Conservation (phyloP, 2,797 vertebrate species). For the Sylvilagus floridanus region DNA sequence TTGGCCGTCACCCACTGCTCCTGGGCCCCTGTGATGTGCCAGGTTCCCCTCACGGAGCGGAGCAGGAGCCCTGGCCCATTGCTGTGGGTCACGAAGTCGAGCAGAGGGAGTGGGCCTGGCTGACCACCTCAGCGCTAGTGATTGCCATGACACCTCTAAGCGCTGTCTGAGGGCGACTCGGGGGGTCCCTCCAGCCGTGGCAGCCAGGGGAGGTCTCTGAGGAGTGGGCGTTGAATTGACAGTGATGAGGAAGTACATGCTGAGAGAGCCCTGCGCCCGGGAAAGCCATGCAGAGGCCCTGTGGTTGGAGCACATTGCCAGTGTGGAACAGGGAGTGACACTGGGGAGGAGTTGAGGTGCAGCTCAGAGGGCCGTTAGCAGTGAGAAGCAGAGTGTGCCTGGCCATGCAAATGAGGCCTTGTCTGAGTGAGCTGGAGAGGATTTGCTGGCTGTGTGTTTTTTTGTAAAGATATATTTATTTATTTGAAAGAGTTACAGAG, state of each 20-base stretch:
- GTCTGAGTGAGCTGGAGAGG: no score
- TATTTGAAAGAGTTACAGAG: no score
- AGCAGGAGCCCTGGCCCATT: neutral
- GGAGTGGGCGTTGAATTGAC: neutral
- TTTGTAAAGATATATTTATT: no score
- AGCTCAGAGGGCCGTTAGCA: fast-evolving
- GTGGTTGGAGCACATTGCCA: fast-evolving
- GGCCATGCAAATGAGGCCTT: no score
- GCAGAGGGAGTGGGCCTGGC: neutral
- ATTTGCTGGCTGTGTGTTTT: neutral
- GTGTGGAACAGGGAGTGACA: neutral
- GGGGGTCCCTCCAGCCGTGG: neutral
- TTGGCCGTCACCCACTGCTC: no score
- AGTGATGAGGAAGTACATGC: neutral
- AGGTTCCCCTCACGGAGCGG: neutral
- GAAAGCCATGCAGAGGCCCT: neutral
- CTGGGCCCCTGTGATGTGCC: neutral
- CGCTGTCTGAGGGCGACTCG: neutral
- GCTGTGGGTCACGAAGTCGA: no score
- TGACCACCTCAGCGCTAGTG: neutral
- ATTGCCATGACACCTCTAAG: neutral
- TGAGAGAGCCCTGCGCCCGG: no score
- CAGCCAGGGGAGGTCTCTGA: neutral
- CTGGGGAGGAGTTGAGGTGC: fast-evolving
- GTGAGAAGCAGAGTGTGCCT: neutral